Base-by-base conservation (phyloP, 2,797 vertebrate species). In the Parotocinclus haroldoi region DNA sequence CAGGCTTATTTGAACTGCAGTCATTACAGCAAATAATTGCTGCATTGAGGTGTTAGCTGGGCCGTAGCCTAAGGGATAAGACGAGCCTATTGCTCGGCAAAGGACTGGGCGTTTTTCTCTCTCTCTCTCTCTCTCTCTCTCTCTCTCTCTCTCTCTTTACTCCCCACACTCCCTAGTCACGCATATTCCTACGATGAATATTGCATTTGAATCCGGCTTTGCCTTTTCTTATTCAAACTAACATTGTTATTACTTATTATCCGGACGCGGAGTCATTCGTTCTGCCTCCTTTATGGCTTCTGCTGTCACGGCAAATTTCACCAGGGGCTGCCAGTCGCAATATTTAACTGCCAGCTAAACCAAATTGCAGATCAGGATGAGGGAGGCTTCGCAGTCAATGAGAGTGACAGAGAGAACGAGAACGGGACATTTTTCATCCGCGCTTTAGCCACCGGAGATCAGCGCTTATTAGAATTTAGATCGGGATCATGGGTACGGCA, bases 221-320 rank as follows among this genome's bases (percentile, higher is more conserved):
- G 87, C 90, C 91, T 90, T 92, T 93, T 91, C 92, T 92, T 92
- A 93, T 94, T 93, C 92, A 92, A 92, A 91, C 94, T 95, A 96
- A 97, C 92, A 88, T 96, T 93, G 91, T 97, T 96, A 98, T 96
- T 95, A 94, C 90, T 93, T 93, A 96, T 96, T 98, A 95, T 95
- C 89, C 92, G 91, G 92, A 94, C 87, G 89, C 83, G 87, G 89
- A 95, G 90, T 95, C 93, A 95, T 96, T 92, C 91, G 89, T 96
- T 95, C 92, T 93, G 92, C 89, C 88, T 89, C 90, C 90, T 92
- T 93, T 92, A 89, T 92, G 91, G 91, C 91, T 76, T 87, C 82
- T 79, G 79, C 92, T 93, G 92, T 93, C 92, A 91, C 87, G 91
- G 87, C 89, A 89, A 92, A 92, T 92, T 92, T 93, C 91, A 91